A percentile compares a stretch with the other conserved stretches of the same genome.
Evolutionary conservation across 2,113 vertebrate species (phyloP).

Genomic region (Opisthocomus hoazin): DNA sequence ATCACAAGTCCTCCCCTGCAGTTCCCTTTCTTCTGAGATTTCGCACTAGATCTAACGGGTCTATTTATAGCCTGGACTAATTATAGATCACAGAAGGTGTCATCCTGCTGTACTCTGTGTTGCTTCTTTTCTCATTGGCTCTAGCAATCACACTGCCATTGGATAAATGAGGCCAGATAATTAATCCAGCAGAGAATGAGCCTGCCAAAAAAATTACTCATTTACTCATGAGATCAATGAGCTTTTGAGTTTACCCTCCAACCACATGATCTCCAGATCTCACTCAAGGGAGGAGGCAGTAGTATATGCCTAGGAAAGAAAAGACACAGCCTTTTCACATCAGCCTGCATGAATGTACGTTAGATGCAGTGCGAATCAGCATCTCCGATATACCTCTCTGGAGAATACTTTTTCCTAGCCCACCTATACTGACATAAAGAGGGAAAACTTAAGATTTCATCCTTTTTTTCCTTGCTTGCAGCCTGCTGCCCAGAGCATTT

Average conservation of each 20-base stretch:
- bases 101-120: not conserved
- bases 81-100: not conserved
- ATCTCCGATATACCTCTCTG: not conserved
- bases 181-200: not conserved
- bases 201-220: not conserved
- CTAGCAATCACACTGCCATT: not conserved
- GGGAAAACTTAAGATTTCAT: not conserved
- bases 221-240: not conserved
- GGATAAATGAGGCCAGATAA: not conserved
- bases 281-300: not conserved
- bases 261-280: not conserved
- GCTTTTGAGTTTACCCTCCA: not conserved
- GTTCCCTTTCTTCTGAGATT: not conserved
- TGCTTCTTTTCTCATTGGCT: not conserved
- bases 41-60: not conserved
- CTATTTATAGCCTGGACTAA: constrained; percentile 7
- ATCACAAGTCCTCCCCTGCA: not conserved
- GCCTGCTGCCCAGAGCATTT: not conserved
- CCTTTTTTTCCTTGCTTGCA: not conserved
- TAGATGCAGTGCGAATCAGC: not conserved
- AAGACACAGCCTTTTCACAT: not conserved
- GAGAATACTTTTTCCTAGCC: not conserved
- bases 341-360: not conserved
- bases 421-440: not conserved
- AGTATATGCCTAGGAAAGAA: not conserved